Evolutionary conservation across 2,113 vertebrate species (phyloP), one percentile per base, ranked within the genome.

Genomic region (Piprites chloris): DNA sequence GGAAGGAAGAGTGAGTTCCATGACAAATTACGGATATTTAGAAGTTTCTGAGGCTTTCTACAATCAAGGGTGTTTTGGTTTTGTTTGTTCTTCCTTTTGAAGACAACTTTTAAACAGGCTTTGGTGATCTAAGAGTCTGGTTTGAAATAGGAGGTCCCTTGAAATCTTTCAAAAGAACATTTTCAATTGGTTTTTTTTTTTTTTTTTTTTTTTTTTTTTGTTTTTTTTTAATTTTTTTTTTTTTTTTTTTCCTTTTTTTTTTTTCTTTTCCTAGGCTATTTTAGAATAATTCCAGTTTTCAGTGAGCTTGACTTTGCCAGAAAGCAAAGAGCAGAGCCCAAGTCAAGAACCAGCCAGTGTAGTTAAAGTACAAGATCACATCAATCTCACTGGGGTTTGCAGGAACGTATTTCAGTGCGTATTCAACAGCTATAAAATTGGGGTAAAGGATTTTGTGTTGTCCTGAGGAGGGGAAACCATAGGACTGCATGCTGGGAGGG

Each of bases 191-290:
- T 1, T 9, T 13, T 23, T 16, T 10, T 8, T 8, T 0, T 5
- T 0, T 52, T 42, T 85, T 42, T 27, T 3, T 21, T 21, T 42
- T 42, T 42, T 15, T 16, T 16, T 44, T 44, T 52, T 42, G n/a
- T 44, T 44, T 52, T 42, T 4, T 15, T 67, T 30, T 8, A 3
- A 12, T 5, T 80, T 41, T 85, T 41, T 27, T 3, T 44, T 17
- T n/a, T 2, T 1, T 9, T 15, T 27, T 15, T 10, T 8, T 9
- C 0, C 6, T 0, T 50, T 41, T 85, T 41, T 27, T 3, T 44
- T 17, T n/a, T n/a, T n/a, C n/a, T 42, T 44, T 46, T 46, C 14
- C 2, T 2, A 9, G 18, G 5, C 2, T 86, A 19, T 61, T 63
- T 88, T 73, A 67, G 3, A 24, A 41, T 58, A 73, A 23, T 77